A percentile compares a stretch with the other conserved stretches of the same genome.
These are phyloP conservation scores for Rana temporaria DNA, from an alignment of 2,113 vertebrate species.

Conservation along the genomic window DNA sequence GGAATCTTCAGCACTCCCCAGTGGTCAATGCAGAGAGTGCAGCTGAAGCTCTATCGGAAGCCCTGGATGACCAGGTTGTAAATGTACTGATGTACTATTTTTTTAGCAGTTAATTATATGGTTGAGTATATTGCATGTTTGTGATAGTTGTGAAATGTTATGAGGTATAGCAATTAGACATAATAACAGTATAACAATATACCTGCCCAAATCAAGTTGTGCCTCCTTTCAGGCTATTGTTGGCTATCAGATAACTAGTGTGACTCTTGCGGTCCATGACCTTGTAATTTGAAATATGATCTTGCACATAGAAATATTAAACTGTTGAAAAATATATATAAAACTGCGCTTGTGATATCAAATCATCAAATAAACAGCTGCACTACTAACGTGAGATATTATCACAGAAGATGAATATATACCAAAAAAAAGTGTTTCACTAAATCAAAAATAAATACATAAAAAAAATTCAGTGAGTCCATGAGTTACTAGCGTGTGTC, in stretches of 20 bases:
- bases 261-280: neutral
- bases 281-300: neutral
- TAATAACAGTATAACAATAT: neutral
- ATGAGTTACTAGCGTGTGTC: no score
- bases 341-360: no score
- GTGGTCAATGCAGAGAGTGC: constrained; percentile 52
- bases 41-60: constrained; percentile 72
- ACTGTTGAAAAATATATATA: no score
- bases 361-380: no score
- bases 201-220: neutral
- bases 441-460: no score
- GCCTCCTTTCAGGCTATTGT: no score
- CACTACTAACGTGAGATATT: no score
- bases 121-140: neutral
- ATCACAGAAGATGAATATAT: no score
- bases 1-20: constrained; percentile 63
- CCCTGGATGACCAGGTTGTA: constrained; percentile 71
- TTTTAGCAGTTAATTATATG: neutral
- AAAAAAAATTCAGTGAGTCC: no score
- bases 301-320: neutral
- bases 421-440: no score
- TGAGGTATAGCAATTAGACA: neutral
- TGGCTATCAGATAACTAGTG: neutral
- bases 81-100: constrained; percentile 55
- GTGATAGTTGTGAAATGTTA: neutral